These are phyloP conservation scores for Sarcophaga subvicina DNA, from an alignment of 2,888 invertebrate genomes.

Conservation along the genomic window DNA sequence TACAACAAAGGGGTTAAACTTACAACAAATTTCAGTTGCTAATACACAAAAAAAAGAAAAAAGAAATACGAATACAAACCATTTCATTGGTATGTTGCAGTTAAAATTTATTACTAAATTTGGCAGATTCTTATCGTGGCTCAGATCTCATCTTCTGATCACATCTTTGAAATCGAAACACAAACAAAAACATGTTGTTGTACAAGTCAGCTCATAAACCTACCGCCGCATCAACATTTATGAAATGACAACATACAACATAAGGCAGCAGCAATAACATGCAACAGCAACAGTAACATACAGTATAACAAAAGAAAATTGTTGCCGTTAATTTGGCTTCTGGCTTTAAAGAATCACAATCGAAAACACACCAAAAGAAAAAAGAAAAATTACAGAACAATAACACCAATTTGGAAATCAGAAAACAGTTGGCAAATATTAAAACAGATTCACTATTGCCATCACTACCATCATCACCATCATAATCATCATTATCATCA, in stretches of 20 bases:
- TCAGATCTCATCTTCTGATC: constrained; percentile 45
- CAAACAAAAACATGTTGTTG: constrained; percentile 35
- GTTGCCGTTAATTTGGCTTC: constrained; percentile 47
- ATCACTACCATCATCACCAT: constrained; percentile 5
- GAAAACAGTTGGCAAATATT: constrained; percentile 43
- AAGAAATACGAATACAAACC: neutral
- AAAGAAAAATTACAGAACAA: constrained; percentile 17
- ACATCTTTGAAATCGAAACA: constrained; percentile 28
- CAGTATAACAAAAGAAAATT: constrained; percentile 11
- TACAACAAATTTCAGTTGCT: constrained; percentile 18
- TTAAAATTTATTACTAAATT: constrained; percentile 42
- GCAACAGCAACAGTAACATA: constrained; percentile 7
- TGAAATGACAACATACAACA: constrained; percentile 25
- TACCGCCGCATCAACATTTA: constrained; percentile 48
- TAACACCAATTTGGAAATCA: constrained; percentile 11
- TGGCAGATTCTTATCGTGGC: constrained; percentile 51
- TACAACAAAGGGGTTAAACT: constrained; percentile 27
- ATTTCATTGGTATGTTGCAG: neutral
- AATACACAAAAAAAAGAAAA: neutral
- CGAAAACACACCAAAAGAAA: neutral
- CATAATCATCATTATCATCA: constrained; percentile 22
- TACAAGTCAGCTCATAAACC: constrained; percentile 44
- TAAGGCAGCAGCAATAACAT: neutral
- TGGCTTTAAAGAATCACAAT: constrained; percentile 31
- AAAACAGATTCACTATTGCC: constrained; percentile 38